phyloP scores from a whole-genome alignment of 1,140 invertebrate species.

The Tribolium madens region DNA sequence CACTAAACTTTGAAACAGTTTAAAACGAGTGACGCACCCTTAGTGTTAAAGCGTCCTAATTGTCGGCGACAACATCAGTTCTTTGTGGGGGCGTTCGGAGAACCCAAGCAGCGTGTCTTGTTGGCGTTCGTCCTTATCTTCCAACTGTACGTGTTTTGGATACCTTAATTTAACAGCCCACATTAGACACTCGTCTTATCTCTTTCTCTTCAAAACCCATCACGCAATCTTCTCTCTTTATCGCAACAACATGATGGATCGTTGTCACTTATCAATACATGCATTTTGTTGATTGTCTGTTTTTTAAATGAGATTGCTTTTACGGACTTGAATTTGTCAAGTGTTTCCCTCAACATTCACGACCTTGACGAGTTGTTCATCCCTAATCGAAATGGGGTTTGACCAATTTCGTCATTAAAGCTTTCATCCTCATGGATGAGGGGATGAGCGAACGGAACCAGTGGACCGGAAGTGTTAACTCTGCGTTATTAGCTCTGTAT shows the following conservation, averaged over 20 bases:
- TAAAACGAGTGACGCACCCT: slow-evolving; percentile 48
- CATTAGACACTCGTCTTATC: slow-evolving; percentile 23
- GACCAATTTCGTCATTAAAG: slow-evolving; percentile 10
- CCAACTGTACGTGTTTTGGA: slow-evolving; percentile 51
- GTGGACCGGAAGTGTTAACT: slow-evolving; percentile 63
- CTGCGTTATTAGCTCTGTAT: slow-evolving; percentile 63
- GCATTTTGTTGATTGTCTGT: slow-evolving; percentile 57
- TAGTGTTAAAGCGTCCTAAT: slow-evolving; percentile 55
- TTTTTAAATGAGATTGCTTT: slow-evolving; percentile 49
- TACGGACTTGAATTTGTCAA: slow-evolving; percentile 52
- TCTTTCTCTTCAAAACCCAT: not conserved
- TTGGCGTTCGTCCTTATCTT: slow-evolving; percentile 47
- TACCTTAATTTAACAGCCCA: slow-evolving; percentile 53
- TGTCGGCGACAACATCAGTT: slow-evolving; percentile 50
- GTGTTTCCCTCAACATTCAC: not conserved
- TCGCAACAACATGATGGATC: slow-evolving; percentile 54
- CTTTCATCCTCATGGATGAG: slow-evolving; percentile 15
- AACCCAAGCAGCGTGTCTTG: slow-evolving; percentile 45
- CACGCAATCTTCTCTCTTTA: slow-evolving; percentile 14
- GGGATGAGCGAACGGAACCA: slow-evolving; percentile 47
- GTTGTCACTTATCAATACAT: slow-evolving; percentile 57
- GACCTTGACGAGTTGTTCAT: not conserved
- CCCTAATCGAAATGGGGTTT: slow-evolving; percentile 4
- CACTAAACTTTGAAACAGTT: not conserved
- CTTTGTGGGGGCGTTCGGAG: not conserved